phyloP scores from a whole-genome alignment of 2,888 invertebrate species.

The Ctenicera cuprea region DNA sequence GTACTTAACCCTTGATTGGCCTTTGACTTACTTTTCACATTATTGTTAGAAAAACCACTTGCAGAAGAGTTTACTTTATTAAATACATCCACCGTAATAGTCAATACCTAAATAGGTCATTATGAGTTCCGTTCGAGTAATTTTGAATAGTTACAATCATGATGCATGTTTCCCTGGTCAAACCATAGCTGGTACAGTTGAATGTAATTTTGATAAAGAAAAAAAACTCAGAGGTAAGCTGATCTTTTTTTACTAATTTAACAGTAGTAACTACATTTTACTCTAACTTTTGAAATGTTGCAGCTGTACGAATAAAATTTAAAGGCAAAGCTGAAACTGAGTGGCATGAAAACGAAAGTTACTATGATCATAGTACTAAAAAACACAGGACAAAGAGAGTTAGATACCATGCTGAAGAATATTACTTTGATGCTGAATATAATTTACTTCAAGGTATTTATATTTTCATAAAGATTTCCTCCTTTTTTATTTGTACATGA shows the following conservation, averaged over 20 bases:
- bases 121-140: too few relatives aligned
- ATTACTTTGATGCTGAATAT: conserved; percentile 42
- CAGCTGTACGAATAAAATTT: conserved; percentile 51
- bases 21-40: too few relatives aligned
- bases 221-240: conserved; percentile 53
- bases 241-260: neutral
- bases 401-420: conserved; percentile 39
- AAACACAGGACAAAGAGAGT: conserved; percentile 28
- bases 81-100: too few relatives aligned
- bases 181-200: conserved; percentile 52
- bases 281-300: conserved; percentile 21
- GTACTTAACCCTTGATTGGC: too few relatives aligned
- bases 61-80: too few relatives aligned
- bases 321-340: conserved; percentile 51
- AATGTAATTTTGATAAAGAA: conserved; percentile 48
- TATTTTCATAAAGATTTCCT: too few relatives aligned
- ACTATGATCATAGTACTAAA: conserved; percentile 37
- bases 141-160: too few relatives aligned
- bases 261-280: neutral
- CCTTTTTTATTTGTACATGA: too few relatives aligned
- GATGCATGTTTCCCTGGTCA: conserved; percentile 42
- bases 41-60: too few relatives aligned
- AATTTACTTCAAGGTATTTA: conserved; percentile 41
- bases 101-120: too few relatives aligned
- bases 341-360: conserved; percentile 50